Evolutionary conservation across 1,140 invertebrate species (phyloP).

Genomic region (Drosophila rufa): DNA sequence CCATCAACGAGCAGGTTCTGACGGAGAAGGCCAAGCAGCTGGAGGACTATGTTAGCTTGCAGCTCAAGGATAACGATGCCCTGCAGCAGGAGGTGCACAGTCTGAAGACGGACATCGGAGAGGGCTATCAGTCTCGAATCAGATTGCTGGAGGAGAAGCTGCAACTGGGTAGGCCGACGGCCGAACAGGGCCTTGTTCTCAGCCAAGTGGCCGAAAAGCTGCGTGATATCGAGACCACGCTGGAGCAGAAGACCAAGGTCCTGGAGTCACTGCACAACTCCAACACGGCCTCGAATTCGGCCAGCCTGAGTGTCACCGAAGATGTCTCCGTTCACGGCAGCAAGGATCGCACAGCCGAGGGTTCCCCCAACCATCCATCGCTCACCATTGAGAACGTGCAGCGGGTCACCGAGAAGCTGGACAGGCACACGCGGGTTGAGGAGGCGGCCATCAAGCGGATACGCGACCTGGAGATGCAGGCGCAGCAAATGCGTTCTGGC

Average conservation of each 20-base stretch:
- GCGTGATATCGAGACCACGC: slow-evolving; percentile 87
- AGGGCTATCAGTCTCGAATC: slow-evolving; percentile 86
- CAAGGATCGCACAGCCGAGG: slow-evolving; percentile 47
- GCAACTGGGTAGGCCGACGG: slow-evolving; percentile 86
- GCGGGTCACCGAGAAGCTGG: slow-evolving; percentile 89
- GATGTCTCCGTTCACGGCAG: slow-evolving; percentile 89
- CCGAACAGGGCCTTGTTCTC: slow-evolving; percentile 85
- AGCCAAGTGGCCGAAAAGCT: slow-evolving; percentile 84
- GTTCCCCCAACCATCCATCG: slow-evolving; percentile 64
- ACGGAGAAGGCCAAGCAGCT: slow-evolving; percentile 82
- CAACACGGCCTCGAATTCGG: slow-evolving; percentile 86
- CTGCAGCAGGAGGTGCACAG: slow-evolving; percentile 86
- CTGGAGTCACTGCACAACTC: slow-evolving; percentile 89
- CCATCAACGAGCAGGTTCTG: slow-evolving; percentile 79
- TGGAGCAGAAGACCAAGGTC: slow-evolving; percentile 89
- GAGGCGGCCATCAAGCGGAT: slow-evolving; percentile 91
- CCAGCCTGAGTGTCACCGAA: slow-evolving; percentile 90
- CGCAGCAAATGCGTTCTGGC: slow-evolving; percentile 85
- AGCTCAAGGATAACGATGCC: slow-evolving; percentile 87
- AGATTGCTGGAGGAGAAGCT: slow-evolving; percentile 87
- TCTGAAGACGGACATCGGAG: slow-evolving; percentile 86
- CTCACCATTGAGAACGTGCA: slow-evolving; percentile 87
- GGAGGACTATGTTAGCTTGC: slow-evolving; percentile 86
- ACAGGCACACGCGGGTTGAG: slow-evolving; percentile 89
- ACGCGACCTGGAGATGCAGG: slow-evolving; percentile 91